A percentile compares a stretch with the other conserved stretches of the same genome.
These are phyloP conservation scores for Tenodera sinensis DNA, from an alignment of 2,888 invertebrate genomes.

Conservation along the genomic window DNA sequence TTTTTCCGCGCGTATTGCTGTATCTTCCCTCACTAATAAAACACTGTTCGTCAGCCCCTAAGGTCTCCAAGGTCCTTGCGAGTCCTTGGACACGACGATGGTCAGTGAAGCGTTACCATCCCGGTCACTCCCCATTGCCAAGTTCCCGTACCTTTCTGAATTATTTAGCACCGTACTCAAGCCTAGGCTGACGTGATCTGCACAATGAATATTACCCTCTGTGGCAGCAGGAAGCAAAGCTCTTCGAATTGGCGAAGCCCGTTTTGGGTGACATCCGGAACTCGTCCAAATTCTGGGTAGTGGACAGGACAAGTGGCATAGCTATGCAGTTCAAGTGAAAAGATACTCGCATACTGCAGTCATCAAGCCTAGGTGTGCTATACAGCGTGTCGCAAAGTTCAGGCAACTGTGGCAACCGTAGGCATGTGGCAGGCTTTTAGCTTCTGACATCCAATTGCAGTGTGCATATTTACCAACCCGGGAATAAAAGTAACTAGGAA, in stretches of 20 bases:
- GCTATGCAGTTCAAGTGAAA: background rate
- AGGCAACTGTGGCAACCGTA: background rate
- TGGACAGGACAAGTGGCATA: background rate
- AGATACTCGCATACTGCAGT: background rate
- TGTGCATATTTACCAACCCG: no score
- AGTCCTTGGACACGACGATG: constrained; percentile 25
- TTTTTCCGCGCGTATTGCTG: background rate
- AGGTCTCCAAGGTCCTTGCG: constrained; percentile 21
- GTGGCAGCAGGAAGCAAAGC: background rate
- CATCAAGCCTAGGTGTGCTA: no score
- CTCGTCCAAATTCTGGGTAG: background rate
- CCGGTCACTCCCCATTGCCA: background rate
- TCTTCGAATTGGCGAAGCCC: background rate
- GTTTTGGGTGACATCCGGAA: background rate
- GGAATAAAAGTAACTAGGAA: no score
- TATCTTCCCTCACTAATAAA: constrained; percentile 21
- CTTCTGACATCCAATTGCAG: no score
- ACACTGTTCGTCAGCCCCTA: constrained; percentile 9
- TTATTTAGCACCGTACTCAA: constrained; percentile 22
- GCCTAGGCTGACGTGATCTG: background rate
- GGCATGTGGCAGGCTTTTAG: no score
- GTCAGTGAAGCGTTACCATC: constrained; percentile 18
- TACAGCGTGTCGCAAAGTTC: background rate
- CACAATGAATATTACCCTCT: background rate
- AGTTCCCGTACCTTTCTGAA: constrained; percentile 7